Evolutionary conservation across 2,888 invertebrate species (phyloP).

Genomic region (Ephialtes manifestator): DNA sequence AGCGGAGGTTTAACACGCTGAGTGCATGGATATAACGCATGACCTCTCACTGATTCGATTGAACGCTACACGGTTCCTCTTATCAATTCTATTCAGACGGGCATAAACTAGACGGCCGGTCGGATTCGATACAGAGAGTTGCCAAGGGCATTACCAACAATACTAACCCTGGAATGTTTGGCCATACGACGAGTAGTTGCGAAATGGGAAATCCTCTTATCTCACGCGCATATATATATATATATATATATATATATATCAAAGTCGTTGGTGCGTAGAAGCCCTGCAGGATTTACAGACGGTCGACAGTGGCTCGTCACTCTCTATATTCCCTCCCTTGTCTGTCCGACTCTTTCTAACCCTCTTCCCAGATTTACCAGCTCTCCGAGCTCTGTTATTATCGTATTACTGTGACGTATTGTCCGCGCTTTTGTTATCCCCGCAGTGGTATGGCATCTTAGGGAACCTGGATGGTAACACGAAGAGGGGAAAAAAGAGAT

Average conservation of each 20-base stretch:
- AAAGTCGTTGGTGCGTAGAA: constrained; percentile 72
- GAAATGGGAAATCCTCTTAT: constrained; percentile 72
- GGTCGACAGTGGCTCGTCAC: constrained; percentile 17
- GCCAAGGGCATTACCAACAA: background rate
- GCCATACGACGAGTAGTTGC: background rate
- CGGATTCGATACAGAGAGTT: background rate
- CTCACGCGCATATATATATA: constrained; percentile 45
- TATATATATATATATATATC: constrained; percentile 39
- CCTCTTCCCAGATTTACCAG: constrained; percentile 21
- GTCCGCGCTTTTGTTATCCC: constrained; percentile 34
- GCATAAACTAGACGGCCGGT: background rate
- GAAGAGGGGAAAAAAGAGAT: constrained; percentile 3
- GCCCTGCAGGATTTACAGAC: constrained; percentile 71
- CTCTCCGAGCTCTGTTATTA: constrained; percentile 66
- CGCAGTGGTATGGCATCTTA: constrained; percentile 16
- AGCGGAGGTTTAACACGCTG: background rate
- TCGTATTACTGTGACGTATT: constrained; percentile 66
- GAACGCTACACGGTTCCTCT: background rate
- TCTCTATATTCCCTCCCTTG: background rate
- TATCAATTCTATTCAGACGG: background rate
- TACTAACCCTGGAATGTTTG: background rate
- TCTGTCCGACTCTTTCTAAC: background rate
- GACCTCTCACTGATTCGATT: background rate
- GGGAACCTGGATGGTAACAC: background rate
- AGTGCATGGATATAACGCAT: background rate